Evolutionary conservation across 2,797 vertebrate genomes (phyloP).

Genomic region (Rousettus madagascariensis): DNA sequence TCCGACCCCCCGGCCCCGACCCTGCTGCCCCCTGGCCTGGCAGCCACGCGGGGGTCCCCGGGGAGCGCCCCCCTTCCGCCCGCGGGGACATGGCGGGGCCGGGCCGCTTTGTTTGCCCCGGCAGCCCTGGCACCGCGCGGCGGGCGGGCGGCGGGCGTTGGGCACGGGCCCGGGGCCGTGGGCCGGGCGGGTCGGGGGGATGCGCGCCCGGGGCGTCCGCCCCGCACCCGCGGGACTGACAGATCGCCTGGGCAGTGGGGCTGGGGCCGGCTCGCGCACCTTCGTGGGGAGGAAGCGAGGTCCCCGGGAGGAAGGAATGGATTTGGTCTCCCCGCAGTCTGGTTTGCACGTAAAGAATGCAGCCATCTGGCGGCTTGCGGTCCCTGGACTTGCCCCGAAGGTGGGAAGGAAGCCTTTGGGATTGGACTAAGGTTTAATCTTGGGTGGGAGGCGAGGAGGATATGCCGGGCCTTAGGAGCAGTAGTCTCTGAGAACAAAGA

Average conservation of each 20-base stretch:
- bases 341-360: constrained; percentile 46
- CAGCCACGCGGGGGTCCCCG: neutral
- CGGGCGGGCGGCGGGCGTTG: constrained; percentile 21
- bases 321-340: constrained; percentile 8
- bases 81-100: neutral
- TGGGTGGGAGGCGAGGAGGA: constrained; percentile 36
- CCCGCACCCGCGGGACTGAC: neutral
- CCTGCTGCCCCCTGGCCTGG: neutral
- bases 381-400: constrained; percentile 64
- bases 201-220: neutral
- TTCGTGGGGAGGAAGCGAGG: constrained; percentile 29
- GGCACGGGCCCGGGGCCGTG: constrained; percentile 24
- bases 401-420: constrained; percentile 63
- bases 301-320: constrained; percentile 30
- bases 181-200: neutral
- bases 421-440: constrained; percentile 24
- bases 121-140: neutral
- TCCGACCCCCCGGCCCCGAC: neutral
- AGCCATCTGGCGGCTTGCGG: constrained; percentile 70
- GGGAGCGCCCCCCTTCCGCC: neutral
- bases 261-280: neutral
- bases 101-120: constrained; percentile 45
- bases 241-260: neutral
- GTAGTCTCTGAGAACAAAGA: constrained; percentile 71
- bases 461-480: neutral